Evolutionary conservation across 2,113 vertebrate genomes (phyloP).

Genomic region (Centropus bengalensis): DNA sequence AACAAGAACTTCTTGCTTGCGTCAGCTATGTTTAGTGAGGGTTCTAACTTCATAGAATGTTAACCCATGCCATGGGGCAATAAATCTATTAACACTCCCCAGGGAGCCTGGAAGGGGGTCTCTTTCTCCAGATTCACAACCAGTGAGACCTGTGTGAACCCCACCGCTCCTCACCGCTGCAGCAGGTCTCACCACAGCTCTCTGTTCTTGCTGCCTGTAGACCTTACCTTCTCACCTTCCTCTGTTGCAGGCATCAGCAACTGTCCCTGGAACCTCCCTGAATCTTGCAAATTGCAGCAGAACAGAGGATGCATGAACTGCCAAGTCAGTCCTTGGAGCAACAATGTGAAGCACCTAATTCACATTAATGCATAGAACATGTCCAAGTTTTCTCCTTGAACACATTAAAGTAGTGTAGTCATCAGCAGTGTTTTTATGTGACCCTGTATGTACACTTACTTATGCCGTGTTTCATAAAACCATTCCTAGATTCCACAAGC

Average conservation of each 20-base stretch:
- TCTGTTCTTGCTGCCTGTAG: not conserved
- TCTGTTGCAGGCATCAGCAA: not conserved
- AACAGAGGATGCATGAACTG: not conserved
- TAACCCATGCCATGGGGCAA: not conserved
- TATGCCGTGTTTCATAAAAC: not conserved
- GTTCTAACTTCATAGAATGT: not conserved
- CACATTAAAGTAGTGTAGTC: not conserved
- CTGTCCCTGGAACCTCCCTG: not conserved
- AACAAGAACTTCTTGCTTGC: not conserved
- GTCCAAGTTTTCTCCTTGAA: not conserved
- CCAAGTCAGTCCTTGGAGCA: not conserved
- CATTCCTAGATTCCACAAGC: slow-evolving; percentile 37
- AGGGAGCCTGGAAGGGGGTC: not conserved
- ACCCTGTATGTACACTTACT: not conserved
- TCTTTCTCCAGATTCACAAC: not conserved
- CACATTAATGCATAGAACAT: not conserved
- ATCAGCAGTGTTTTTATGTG: not conserved
- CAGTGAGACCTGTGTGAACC: not conserved
- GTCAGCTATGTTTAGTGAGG: not conserved
- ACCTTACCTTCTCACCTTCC: not conserved
- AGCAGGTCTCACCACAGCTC: not conserved
- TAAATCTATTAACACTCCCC: not conserved
- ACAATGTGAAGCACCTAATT: not conserved
- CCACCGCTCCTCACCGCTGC: not conserved
- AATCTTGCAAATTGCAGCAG: not conserved